Evolutionary conservation across 2,113 vertebrate species (phyloP), one percentile per base, ranked within the genome.

Genomic region (Camelus bactrianus): DNA sequence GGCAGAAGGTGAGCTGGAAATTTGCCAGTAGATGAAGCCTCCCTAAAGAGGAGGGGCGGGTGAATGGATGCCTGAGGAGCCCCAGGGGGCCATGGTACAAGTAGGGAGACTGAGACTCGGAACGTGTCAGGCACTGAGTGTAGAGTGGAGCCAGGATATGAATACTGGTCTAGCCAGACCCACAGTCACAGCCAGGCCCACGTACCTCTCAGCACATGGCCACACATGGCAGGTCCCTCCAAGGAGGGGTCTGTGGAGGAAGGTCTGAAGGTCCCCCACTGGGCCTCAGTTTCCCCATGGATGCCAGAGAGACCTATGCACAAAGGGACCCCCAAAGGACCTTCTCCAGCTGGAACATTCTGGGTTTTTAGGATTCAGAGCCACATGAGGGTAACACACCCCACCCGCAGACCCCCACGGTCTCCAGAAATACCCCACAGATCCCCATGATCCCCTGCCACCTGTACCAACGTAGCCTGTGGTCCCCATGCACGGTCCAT

Each of bases 301-400:
- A 24, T 28, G 8, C 65, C 48, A 93, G 56, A 91, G 42, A 32
- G 30, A 52, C 22, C 8, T 6, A 3, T 56, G 62, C 15, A 83
- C 15, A 76, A 32, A 64, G 35, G 58, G 30, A 17, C 3, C 35
- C 24, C 2, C 19, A 32, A 69, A 11, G 16, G 50, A 15, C 56
- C 70, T 81, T 58, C 46, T 76, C 62, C 28, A 26, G 38, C 14
- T 48, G 28, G 46, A 93, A 58, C 32, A 46, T 75, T 42, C 64
- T 72, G 50, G 50, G 26, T 69, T 65, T 90, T 67, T 62, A 7
- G 42, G 70, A 94, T 73, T 94, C 65, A 42, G 32, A 93, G 56
- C 46, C 3, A 0, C 52, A 7, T 4, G 6, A 46, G 46, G 50
- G n/a, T 54, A 30, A 56, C 4, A n/a, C 8, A 2, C 1, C 10